Percentiles rank a stretch among this genome's conserved stretches.
Evolutionary conservation across 2,113 vertebrate genomes (phyloP).

Genomic region (Charina bottae): DNA sequence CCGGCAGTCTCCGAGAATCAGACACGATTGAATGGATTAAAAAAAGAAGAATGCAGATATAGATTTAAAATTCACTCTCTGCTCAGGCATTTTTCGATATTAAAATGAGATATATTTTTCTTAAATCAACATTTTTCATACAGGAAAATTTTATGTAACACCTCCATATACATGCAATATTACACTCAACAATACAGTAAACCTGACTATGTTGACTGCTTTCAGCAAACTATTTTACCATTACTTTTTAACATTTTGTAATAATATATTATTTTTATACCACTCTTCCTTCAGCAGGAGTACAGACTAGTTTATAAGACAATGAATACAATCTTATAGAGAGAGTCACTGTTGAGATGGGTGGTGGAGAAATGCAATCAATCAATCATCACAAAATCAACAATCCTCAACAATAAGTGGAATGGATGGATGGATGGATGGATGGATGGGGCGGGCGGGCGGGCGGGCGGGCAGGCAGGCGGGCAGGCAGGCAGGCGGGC

Average conservation of each 20-base stretch:
- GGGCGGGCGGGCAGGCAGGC: too few species aligned
- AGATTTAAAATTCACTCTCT: not conserved
- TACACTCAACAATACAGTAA: not conserved
- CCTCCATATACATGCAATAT: not conserved
- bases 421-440: too few species aligned
- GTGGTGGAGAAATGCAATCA: too few species aligned
- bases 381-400: not conserved
- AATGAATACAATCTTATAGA: not conserved
- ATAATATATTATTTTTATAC: not conserved
- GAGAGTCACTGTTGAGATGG: too few species aligned
- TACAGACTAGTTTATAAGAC: not conserved
- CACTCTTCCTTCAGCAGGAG: not conserved
- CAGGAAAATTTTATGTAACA: not conserved
- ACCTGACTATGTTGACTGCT: not conserved
- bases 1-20: too few species aligned
- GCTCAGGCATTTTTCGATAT: not conserved
- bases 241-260: not conserved
- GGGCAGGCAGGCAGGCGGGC: too few species aligned
- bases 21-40: too few species aligned
- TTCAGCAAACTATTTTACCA: not conserved
- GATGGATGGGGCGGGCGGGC: too few species aligned
- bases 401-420: not conserved
- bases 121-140: not conserved
- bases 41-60: not conserved
- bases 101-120: not conserved